phyloP scores from a whole-genome alignment of 1,140 invertebrate genomes.

The Zaprionus nigranus region DNA sequence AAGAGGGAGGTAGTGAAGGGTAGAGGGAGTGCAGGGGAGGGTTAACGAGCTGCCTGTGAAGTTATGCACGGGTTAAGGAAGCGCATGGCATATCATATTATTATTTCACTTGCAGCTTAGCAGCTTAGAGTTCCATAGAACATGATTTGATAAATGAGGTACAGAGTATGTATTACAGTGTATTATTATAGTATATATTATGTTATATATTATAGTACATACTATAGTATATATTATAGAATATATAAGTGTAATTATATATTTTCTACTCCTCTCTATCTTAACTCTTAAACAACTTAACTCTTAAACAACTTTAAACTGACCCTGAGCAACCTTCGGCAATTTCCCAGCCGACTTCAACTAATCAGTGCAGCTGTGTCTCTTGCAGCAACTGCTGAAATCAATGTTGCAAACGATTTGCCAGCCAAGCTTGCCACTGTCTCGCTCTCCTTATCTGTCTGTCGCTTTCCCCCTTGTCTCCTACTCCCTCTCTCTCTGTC shows the following conservation, averaged over 20 bases:
- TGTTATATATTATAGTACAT: too few species aligned
- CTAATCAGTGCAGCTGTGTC: slow-evolving; percentile 7
- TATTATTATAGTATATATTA: not conserved
- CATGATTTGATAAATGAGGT: too few species aligned
- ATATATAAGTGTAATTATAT: too few species aligned
- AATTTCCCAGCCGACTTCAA: not conserved
- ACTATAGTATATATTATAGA: too few species aligned
- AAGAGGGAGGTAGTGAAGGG: not conserved
- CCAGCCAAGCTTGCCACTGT: not conserved
- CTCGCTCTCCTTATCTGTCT: not conserved
- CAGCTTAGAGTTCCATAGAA: not conserved
- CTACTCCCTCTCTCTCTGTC: not conserved
- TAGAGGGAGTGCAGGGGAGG: not conserved
- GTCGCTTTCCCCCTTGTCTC: not conserved
- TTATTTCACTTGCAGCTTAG: slow-evolving; percentile 19
- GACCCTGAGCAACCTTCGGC: not conserved
- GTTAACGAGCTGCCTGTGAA: not conserved
- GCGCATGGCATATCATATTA: slow-evolving; percentile 18
- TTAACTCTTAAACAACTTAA: too few species aligned
- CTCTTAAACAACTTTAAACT: not conserved
- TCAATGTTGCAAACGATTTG: slow-evolving; percentile 18
- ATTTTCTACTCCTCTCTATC: too few species aligned
- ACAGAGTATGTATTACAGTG: too few species aligned
- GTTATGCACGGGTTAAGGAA: slow-evolving; percentile 5
- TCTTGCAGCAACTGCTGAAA: slow-evolving; percentile 9